Conservation (phyloP, 2,888 invertebrate genomes). For the Perdita meconis region DNA sequence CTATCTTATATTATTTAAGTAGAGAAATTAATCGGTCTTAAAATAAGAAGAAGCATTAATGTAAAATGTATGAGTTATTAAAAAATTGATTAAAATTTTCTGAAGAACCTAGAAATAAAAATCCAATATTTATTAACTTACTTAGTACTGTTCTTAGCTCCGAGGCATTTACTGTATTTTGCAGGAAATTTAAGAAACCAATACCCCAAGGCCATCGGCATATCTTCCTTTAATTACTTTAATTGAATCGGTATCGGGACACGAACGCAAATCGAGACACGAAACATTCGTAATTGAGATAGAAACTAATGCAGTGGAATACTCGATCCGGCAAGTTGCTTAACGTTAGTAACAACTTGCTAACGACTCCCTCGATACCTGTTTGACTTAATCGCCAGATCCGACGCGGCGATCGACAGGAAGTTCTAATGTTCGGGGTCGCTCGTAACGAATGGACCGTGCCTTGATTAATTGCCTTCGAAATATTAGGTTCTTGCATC, state of each 20-base stretch:
- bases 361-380: conserved; percentile 56
- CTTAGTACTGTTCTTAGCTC: not conserved
- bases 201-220: not conserved
- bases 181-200: not conserved
- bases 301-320: conserved; percentile 52
- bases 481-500: not conserved
- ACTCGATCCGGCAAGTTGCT: conserved; percentile 43
- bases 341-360: conserved; percentile 60
- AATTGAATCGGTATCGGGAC: conserved; percentile 30
- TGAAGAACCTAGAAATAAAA: too few relatives aligned
- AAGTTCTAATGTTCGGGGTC: conserved; percentile 1
- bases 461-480: conserved; percentile 5
- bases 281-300: conserved; percentile 35
- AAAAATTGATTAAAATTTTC: too few relatives aligned
- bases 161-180: not conserved
- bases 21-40: too few relatives aligned
- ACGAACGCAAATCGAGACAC: not conserved
- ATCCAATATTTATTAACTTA: too few relatives aligned
- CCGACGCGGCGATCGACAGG: conserved; percentile 32
- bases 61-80: too few relatives aligned
- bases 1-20: too few relatives aligned
- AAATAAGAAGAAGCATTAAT: too few relatives aligned
- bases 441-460: not conserved
- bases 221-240: conserved; percentile 47
- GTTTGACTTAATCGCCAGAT: conserved; percentile 51